Evolutionary conservation across 53 echinoderm and acorn worm species (phyloP), one percentile per base, ranked within the genome.

Genomic region (Holothuria scabra): DNA sequence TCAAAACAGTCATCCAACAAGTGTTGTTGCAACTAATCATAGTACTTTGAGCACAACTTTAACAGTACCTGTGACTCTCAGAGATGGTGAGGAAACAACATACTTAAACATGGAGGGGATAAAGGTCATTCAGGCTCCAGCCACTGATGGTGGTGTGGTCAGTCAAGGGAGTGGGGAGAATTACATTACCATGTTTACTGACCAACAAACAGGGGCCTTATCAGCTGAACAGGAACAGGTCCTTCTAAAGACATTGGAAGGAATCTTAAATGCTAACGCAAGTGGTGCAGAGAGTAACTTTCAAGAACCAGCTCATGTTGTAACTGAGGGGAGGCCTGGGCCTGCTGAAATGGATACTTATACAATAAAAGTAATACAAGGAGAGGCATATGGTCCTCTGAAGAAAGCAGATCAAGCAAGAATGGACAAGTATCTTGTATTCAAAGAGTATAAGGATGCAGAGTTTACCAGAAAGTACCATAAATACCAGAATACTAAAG

Each of bases 201-300:
- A 72, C 25, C 10, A 44, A 12, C 72, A 41, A 21, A 44, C 44
- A 23, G 48, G 48, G 0, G 23, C 72, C 11, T 21, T 72, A 21
- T 72, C 72, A 32, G 34, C 72, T 24, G 72, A 72, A 72, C 72
- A 72, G 46, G 72, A 72, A n/a, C 72, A 72, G 72, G 72, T 46
- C 11, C 34, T 72, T 13, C 48, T 72, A 24, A 72, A 72, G 34
- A 72, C 72, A 44, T 26, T 72, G 28, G 72, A 72, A 21, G 72
- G 72, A 48, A 46, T 72, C 72, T 46, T 72, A 24, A 72, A 46
- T 26, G 44, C 46, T 21, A 72, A 44, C 10, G 11, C 72, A 21
- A 25, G 72, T 44, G 72, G 26, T n/a, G n/a, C n/a, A 10, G 72
- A 72, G 24, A 48, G 72, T 11, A 48, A 46, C 72, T 48, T 72